Conservation (phyloP, 2,888 invertebrate species). For the Zele albiditarsus region DNA sequence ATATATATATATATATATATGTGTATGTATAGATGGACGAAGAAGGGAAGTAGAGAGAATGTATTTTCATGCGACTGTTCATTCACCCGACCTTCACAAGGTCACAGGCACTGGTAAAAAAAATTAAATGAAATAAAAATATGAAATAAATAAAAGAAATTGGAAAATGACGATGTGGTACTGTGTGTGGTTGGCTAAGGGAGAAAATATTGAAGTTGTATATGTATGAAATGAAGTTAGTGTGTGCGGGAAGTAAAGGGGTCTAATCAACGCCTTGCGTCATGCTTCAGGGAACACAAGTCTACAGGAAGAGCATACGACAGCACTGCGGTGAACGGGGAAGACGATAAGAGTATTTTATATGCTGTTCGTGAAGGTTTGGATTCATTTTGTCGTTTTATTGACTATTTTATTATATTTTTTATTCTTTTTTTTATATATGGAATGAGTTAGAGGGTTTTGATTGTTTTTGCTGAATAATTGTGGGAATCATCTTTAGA, state of each 20-base stretch:
- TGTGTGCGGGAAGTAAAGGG: conserved; percentile 48
- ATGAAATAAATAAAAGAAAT: conserved; percentile 12
- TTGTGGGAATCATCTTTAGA: too few species aligned
- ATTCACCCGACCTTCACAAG: conserved; percentile 73
- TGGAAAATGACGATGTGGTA: conserved; percentile 44
- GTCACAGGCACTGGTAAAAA: conserved; percentile 65
- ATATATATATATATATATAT: too few species aligned
- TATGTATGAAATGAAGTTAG: conserved; percentile 52
- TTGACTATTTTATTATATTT: too few species aligned
- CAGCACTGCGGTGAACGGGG: conserved; percentile 42
- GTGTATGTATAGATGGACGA: not conserved
- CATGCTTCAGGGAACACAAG: conserved; percentile 67
- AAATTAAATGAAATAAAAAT: not conserved
- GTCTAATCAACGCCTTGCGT: conserved; percentile 72
- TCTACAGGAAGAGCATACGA: conserved; percentile 52
- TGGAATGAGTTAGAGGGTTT: too few species aligned
- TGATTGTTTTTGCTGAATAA: too few species aligned
- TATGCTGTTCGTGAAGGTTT: too few species aligned
- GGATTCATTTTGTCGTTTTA: too few species aligned
- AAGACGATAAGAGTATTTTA: not conserved
- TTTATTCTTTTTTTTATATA: too few species aligned
- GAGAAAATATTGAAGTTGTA: conserved; percentile 50
- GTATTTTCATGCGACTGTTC: conserved; percentile 59
- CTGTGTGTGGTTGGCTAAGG: conserved; percentile 41
- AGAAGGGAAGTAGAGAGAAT: conserved; percentile 4